Percentiles rank a stretch among this genome's conserved stretches.
These are phyloP conservation scores for Hypomesus transpacificus DNA, from an alignment of 2,113 vertebrate species.

Conservation along the genomic window DNA sequence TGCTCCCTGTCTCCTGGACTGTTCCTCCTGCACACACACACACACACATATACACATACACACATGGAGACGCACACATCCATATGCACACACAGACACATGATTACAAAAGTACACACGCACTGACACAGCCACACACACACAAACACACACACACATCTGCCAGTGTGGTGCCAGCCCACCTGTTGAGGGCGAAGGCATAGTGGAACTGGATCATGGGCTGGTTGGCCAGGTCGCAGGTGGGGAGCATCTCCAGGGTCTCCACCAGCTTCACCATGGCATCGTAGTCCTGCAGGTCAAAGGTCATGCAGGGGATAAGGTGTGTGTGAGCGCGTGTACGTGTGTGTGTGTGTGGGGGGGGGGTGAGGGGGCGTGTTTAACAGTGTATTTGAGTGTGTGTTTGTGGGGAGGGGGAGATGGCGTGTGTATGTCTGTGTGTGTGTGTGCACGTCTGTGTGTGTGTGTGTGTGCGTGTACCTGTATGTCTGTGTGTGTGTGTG, in stretches of 20 bases:
- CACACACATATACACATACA: conserved; percentile 31
- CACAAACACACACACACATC: not conserved
- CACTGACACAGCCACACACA: not conserved
- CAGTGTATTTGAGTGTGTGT: not conserved
- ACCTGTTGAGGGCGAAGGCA: conserved; percentile 91
- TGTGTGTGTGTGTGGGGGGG: not conserved
- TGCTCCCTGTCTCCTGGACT: conserved; percentile 82
- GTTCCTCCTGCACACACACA: conserved; percentile 79
- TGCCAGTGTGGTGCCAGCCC: not conserved
- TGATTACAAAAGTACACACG: not conserved
- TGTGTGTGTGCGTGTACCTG: not conserved
- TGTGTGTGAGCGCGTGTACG: not conserved
- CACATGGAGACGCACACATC: not conserved
- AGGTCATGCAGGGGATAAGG: not conserved
- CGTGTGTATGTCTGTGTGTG: not conserved
- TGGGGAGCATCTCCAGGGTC: conserved; percentile 89
- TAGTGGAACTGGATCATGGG: conserved; percentile 97
- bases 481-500: not conserved
- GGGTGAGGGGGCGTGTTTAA: not conserved
- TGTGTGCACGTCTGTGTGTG: too few relatives aligned
- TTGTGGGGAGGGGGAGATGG: not conserved
- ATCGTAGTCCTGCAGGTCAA: conserved; percentile 82
- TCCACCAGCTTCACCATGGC: conserved; percentile 96
- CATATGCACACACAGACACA: not conserved
- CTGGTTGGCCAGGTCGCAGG: conserved; percentile 87